Conservation (phyloP, 2,113 vertebrate species). For the Chlorodrepanis virens region DNA sequence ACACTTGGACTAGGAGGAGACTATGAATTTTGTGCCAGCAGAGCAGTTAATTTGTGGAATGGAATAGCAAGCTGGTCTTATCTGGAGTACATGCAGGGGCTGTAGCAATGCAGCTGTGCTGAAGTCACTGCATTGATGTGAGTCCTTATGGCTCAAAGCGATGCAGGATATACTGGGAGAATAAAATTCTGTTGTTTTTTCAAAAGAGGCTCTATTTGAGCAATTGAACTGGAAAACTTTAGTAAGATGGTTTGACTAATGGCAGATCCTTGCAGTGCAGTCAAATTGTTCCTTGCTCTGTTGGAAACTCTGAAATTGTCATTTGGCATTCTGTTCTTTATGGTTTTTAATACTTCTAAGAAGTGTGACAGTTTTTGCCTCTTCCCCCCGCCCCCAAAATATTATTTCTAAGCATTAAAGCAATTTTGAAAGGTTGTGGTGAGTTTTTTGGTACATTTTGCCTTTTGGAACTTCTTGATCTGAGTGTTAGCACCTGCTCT, state of each 20-base stretch:
- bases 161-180: not conserved
- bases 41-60: not conserved
- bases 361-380: not conserved
- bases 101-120: not conserved
- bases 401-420: not conserved
- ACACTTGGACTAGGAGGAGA: not conserved
- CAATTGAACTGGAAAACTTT: not conserved
- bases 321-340: not conserved
- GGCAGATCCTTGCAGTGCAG: not conserved
- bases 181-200: not conserved
- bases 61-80: not conserved
- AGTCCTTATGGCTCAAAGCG: not conserved
- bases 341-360: not conserved
- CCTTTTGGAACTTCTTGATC: not conserved
- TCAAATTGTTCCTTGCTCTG: not conserved
- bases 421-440: not conserved
- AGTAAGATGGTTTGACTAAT: not conserved
- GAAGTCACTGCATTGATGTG: not conserved
- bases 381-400: not conserved
- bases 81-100: accelerated
- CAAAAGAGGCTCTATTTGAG: not conserved
- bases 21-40: not conserved
- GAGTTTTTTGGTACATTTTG: not conserved
- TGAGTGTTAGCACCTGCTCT: not conserved
- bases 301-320: not conserved